Evolutionary conservation across 1,140 invertebrate species (phyloP).

Genomic region (Calephelis nemesis): DNA sequence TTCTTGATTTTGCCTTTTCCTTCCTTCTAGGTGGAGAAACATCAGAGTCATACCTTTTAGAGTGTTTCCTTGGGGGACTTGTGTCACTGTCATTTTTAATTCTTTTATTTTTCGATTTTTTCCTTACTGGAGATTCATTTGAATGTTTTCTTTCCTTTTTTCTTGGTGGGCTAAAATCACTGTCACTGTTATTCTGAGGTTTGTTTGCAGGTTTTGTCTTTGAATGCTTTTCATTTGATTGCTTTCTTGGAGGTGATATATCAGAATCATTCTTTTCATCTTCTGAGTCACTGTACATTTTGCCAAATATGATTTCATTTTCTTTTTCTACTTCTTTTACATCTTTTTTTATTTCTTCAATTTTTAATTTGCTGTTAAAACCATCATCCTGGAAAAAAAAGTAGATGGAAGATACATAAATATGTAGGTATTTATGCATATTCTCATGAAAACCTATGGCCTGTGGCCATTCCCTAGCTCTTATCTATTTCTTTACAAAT

Average conservation of each 20-base stretch:
- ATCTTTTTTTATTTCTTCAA: slow-evolving; percentile 62
- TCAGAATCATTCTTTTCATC: slow-evolving; percentile 66
- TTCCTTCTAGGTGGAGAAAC: slow-evolving; percentile 52
- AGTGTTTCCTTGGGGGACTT: slow-evolving; percentile 23
- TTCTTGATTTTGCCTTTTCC: slow-evolving; percentile 32
- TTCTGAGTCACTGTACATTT: slow-evolving; percentile 75
- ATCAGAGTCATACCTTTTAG: slow-evolving; percentile 37
- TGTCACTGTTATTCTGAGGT: slow-evolving; percentile 45
- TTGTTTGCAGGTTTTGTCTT: slow-evolving; percentile 28
- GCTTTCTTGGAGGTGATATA: slow-evolving; percentile 47
- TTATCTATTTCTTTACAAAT: too few species aligned
- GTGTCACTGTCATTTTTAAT: slow-evolving; percentile 24
- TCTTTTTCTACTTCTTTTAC: slow-evolving; percentile 63
- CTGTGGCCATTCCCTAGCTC: too few species aligned
- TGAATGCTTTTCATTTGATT: slow-evolving; percentile 32
- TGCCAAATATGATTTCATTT: slow-evolving; percentile 66
- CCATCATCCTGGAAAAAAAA: slow-evolving; percentile 69
- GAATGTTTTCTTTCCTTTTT: slow-evolving; percentile 22
- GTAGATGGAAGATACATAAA: too few species aligned
- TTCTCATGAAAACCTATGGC: too few species aligned
- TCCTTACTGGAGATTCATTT: slow-evolving; percentile 27
- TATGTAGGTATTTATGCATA: too few species aligned
- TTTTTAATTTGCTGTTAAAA: slow-evolving; percentile 66
- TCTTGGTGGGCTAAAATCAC: slow-evolving; percentile 47
- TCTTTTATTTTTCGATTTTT: slow-evolving; percentile 23